Conservation (phyloP, 2,797 vertebrate species). For the Macropodus opercularis region DNA sequence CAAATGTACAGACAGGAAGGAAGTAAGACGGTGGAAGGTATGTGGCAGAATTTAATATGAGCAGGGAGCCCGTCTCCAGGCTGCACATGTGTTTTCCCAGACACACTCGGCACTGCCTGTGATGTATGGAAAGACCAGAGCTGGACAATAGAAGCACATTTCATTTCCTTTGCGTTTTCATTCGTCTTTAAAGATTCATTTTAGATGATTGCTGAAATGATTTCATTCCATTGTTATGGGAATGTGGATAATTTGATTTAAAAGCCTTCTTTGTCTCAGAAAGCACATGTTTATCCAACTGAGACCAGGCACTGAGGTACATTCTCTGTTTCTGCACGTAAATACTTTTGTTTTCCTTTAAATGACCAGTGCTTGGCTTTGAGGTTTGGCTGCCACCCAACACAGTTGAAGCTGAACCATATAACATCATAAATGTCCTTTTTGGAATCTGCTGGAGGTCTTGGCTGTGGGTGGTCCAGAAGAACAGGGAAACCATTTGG, state of each 20-base stretch:
- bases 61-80: not conserved
- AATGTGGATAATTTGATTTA: too few relatives aligned
- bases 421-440: too few relatives aligned
- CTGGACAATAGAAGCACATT: too few relatives aligned
- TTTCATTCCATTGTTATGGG: too few relatives aligned
- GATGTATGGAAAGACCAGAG: not conserved
- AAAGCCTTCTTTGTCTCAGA: too few relatives aligned
- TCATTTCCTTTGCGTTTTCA: too few relatives aligned
- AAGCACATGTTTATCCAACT: too few relatives aligned
- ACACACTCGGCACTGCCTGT: not conserved
- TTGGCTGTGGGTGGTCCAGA: conserved; percentile 8
- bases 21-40: not conserved
- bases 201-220: too few relatives aligned
- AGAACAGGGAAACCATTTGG: not conserved
- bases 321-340: not conserved
- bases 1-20: not conserved
- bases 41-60: conserved; percentile 4
- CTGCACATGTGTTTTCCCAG: not conserved
- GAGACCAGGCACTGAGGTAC: too few relatives aligned
- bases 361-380: not conserved
- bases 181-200: too few relatives aligned
- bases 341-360: not conserved
- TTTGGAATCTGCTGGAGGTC: too few relatives aligned
- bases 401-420: not conserved
- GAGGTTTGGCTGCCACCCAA: not conserved